phyloP scores from a whole-genome alignment of 2,888 invertebrate species.

The Cryptocheilus praepositus region DNA sequence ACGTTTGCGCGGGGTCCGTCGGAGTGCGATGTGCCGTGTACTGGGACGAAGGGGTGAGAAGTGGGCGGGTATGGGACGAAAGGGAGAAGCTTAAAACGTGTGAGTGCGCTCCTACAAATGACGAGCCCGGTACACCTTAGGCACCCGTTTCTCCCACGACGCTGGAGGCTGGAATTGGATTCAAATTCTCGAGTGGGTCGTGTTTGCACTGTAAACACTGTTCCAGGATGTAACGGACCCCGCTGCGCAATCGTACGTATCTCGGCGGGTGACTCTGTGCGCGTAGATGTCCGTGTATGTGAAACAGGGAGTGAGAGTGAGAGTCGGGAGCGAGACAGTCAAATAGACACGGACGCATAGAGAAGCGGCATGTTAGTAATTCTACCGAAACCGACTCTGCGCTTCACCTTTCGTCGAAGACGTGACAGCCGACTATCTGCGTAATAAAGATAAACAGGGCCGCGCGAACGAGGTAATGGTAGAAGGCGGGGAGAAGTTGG shows the following conservation, averaged over 20 bases:
- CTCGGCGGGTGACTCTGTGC: not conserved
- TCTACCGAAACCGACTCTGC: conserved; percentile 30
- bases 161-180: conserved; percentile 59
- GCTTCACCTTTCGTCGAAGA: conserved; percentile 22
- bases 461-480: conserved; percentile 34
- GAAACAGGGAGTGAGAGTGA: not conserved
- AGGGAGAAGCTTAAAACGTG: conserved; percentile 29
- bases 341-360: conserved; percentile 3
- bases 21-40: not conserved
- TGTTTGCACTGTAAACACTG: conserved; percentile 66
- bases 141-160: conserved; percentile 21
- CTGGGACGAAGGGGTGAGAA: not conserved
- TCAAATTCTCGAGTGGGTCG: conserved; percentile 61
- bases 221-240: conserved; percentile 50
- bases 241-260: conserved; percentile 27
- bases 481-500: not conserved
- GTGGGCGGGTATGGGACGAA: not conserved
- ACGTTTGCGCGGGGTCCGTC: not conserved
- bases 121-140: conserved; percentile 27
- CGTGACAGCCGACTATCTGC: conserved; percentile 32
- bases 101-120: conserved; percentile 26
- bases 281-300: not conserved
- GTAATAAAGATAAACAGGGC: conserved; percentile 64
- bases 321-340: not conserved
- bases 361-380: conserved; percentile 10